phyloP scores from a whole-genome alignment of 1,140 invertebrate species.

The Holcopasites calliopsidis region DNA sequence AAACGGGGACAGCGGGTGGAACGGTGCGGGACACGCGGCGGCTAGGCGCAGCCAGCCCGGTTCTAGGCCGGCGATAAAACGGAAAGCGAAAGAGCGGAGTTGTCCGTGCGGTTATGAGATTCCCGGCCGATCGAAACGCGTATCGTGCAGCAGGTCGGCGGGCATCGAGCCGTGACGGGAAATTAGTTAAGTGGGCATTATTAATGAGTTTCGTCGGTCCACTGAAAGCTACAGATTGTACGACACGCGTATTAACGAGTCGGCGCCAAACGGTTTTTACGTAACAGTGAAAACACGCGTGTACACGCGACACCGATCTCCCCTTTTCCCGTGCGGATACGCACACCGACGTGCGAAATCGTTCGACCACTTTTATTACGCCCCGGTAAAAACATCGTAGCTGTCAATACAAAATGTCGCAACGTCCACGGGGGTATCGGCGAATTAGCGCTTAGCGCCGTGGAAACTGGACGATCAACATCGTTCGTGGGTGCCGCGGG shows the following conservation, averaged over 20 bases:
- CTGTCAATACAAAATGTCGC: conserved; percentile 39
- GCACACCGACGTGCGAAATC: background rate
- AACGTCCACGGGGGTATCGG: background rate
- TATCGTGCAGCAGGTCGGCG: conserved; percentile 14
- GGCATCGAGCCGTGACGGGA: conserved; percentile 44
- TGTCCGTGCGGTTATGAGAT: conserved; percentile 33
- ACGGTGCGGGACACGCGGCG: background rate
- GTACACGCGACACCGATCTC: background rate
- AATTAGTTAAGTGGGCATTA: conserved; percentile 62
- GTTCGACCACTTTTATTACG: conserved; percentile 27
- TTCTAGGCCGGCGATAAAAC: conserved; percentile 30
- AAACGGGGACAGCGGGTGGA: background rate
- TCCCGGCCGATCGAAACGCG: conserved; percentile 17
- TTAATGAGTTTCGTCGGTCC: conserved; percentile 57
- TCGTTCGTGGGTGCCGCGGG: background rate
- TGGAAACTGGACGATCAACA: background rate
- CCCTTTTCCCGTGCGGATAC: background rate
- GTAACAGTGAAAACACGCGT: conserved; percentile 19
- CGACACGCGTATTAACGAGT: conserved; percentile 61
- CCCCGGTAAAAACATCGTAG: background rate
- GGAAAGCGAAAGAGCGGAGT: conserved; percentile 12
- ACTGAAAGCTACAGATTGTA: conserved; percentile 50
- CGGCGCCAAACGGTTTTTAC: conserved; percentile 52
- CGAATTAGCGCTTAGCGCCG: conserved; percentile 22
- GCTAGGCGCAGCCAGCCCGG: background rate